A percentile compares a stretch with the other conserved stretches of the same genome.
Evolutionary conservation across 1,140 invertebrate species (phyloP).

Genomic region (Penaeus vannamei): DNA sequence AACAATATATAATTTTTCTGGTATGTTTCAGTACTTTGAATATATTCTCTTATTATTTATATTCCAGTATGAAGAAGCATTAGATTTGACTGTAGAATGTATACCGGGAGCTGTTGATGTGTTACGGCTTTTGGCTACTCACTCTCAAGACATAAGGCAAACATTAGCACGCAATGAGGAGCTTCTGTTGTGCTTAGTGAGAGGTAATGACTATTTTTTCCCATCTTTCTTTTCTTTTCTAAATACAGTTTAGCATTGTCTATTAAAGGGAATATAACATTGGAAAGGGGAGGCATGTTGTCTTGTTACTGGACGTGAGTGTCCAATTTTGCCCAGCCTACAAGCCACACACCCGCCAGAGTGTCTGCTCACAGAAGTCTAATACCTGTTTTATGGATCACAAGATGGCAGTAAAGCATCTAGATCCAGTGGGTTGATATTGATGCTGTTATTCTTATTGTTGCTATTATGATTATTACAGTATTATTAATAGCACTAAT

Average conservation of each 20-base stretch:
- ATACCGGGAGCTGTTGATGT: conserved; percentile 37
- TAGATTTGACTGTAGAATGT: conserved; percentile 37
- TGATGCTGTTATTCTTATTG: too few species aligned
- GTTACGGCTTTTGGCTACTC: conserved; percentile 32
- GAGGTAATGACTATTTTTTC: conserved; percentile 14
- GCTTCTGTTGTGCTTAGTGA: conserved; percentile 31
- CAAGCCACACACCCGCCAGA: too few species aligned
- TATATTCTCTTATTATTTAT: not conserved
- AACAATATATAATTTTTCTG: not conserved
- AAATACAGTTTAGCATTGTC: not conserved
- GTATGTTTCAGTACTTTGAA: not conserved
- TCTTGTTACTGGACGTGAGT: too few species aligned
- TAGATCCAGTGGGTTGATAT: too few species aligned
- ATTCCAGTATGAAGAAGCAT: conserved; percentile 12
- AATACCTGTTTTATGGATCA: too few species aligned
- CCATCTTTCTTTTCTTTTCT: not conserved
- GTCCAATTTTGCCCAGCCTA: too few species aligned
- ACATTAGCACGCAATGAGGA: conserved; percentile 18
- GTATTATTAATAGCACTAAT: too few species aligned
- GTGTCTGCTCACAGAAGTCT: too few species aligned
- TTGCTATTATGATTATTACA: too few species aligned
- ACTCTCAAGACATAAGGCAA: conserved; percentile 22
- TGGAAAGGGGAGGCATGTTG: too few species aligned
- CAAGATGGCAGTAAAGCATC: too few species aligned
- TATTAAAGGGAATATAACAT: too few species aligned